Conservation (phyloP, 1,140 invertebrate species). For the Monochamus saltuarius region DNA sequence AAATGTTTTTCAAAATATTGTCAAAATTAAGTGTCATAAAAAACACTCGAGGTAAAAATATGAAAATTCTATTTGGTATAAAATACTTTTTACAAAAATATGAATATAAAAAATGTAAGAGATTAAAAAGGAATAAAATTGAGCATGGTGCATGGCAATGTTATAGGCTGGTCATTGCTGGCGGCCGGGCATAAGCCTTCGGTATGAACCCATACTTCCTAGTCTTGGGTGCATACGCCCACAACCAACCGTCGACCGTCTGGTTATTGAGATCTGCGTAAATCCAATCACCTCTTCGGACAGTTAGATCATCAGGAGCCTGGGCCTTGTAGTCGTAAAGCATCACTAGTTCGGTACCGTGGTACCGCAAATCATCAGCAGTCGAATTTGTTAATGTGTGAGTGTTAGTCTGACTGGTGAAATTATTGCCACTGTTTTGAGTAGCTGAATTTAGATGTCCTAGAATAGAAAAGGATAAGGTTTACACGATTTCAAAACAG, state of each 20-base stretch:
- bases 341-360: slow-evolving; percentile 89
- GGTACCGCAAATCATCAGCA: slow-evolving; percentile 66
- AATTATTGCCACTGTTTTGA: slow-evolving; percentile 48
- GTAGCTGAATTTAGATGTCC: slow-evolving; percentile 52
- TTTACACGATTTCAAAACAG: no score
- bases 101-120: neutral
- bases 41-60: no score
- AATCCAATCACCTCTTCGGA: slow-evolving; percentile 89
- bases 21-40: no score
- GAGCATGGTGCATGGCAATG: slow-evolving; percentile 4
- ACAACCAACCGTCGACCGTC: slow-evolving; percentile 92
- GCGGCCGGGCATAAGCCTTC: slow-evolving; percentile 89
- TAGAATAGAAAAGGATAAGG: slow-evolving; percentile 30
- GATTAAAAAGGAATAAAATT: slow-evolving; percentile 5
- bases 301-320: slow-evolving; percentile 87
- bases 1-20: no score
- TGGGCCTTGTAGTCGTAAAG: slow-evolving; percentile 94
- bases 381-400: slow-evolving; percentile 43
- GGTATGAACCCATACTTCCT: slow-evolving; percentile 94
- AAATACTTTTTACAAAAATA: slow-evolving; percentile 18
- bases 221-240: slow-evolving; percentile 91
- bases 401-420: slow-evolving; percentile 36
- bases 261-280: slow-evolving; percentile 92
- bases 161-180: slow-evolving; percentile 82
- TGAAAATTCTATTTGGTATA: slow-evolving; percentile 10